Evolutionary conservation across 2,113 vertebrate genomes (phyloP), one percentile per base, ranked within the genome.

Genomic region (Phaethon lepturus): DNA sequence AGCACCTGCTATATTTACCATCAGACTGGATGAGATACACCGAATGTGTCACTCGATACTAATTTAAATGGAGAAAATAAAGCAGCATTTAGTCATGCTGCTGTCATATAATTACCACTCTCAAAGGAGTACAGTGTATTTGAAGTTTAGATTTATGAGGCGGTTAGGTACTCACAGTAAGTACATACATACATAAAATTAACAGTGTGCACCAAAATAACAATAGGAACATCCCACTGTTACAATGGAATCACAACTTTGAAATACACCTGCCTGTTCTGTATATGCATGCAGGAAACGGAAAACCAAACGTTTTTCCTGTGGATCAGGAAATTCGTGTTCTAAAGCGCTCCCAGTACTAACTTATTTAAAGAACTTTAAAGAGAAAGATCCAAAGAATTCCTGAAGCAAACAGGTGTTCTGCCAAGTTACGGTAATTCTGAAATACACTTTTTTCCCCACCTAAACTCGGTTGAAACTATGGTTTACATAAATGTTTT

Each of bases 81-180:
- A 50, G 40, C 45, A 11, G 24, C 35, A 10, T 82, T 56, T 58
- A 63, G 40, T 86, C 45, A 14, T 53, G 11, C 59, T 60, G 7
- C 93, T 96, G 59, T 53, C 58, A 14, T 81, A 35, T 83, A 93
- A 52, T 90, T 88, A 49, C 77, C 44, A 2, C 92, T 84, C 62
- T 96, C 79, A 91, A 75, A 74, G 20, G 33, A 69, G 29, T 40
- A 38, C n/a, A 24, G 68, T 14, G 6, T n/a, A 53, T 95, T 97
- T 96, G 35, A 80, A 92, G 83, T 82, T 96, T 29, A 79, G 67
- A 64, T 97, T 93, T 90, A 95, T 69, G 74, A 95, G 92, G 49
- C 40, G 35, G 38, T 92, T 94, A 50, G 38, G 35, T 94, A 50
- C 45, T 96, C 88, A 90, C 1, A 66, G 25, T 58, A 86, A 72